These are phyloP conservation scores for Ditylenchus dipsaci DNA, from an alignment of 1,140 invertebrate genomes.

Conservation along the genomic window DNA sequence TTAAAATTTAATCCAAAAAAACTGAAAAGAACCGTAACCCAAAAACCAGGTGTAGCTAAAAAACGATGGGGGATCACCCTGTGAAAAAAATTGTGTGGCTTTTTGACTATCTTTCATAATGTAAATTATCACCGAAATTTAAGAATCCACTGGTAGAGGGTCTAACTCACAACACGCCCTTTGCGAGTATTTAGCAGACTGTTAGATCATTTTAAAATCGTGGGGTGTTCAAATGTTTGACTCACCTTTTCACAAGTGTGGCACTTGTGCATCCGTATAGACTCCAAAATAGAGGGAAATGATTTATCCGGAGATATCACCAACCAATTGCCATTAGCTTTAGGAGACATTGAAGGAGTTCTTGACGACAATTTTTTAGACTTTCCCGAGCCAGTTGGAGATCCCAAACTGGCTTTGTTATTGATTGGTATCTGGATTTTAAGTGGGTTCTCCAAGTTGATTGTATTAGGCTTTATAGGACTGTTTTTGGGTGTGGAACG, in stretches of 20 bases:
- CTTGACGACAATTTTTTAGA: background rate
- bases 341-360: background rate
- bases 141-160: too few species aligned
- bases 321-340: background rate
- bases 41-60: too few species aligned
- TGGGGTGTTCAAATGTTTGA: background rate
- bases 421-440: background rate
- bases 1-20: too few species aligned
- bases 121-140: too few species aligned
- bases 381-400: background rate
- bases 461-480: background rate
- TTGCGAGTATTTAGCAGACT: too few species aligned
- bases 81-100: too few species aligned
- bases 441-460: background rate
- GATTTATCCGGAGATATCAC: background rate
- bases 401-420: background rate
- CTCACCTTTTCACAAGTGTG: conserved; percentile 15
- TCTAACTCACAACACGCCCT: too few species aligned
- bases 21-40: too few species aligned
- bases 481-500: background rate
- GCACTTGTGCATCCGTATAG: conserved; percentile 4
- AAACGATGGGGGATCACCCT: too few species aligned
- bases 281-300: background rate
- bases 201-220: too few species aligned
- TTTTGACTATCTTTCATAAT: too few species aligned